A percentile compares a stretch with the other conserved stretches of the same genome.
phyloP scores from a whole-genome alignment of 2,888 invertebrate species.

The Stenolophus ochropezus region DNA sequence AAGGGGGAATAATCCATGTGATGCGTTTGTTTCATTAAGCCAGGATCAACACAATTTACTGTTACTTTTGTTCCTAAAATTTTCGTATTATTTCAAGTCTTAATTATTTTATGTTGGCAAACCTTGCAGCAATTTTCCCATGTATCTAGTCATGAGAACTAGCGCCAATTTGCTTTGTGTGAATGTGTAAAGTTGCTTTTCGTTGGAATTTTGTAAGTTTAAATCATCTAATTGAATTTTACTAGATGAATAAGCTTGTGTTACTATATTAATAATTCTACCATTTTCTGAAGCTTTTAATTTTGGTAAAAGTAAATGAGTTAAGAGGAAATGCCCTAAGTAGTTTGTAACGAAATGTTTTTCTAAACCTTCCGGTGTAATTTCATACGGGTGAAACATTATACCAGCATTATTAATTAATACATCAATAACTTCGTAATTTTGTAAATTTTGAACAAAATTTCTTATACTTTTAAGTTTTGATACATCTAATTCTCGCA shows the following conservation, averaged over 20 bases:
- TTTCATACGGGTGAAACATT: constrained; percentile 76
- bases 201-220: constrained; percentile 72
- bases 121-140: constrained; percentile 77
- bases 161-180: constrained; percentile 80
- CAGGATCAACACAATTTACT: constrained; percentile 83
- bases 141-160: constrained; percentile 78
- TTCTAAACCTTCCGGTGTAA: constrained; percentile 81
- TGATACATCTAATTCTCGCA: constrained; percentile 78
- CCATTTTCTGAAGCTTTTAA: constrained; percentile 76
- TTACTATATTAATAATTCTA: constrained; percentile 79
- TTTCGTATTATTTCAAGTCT: neutral
- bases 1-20: constrained; percentile 77
- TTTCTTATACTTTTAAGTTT: constrained; percentile 77
- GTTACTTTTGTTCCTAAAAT: constrained; percentile 78
- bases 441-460: constrained; percentile 74
- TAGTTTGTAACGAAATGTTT: constrained; percentile 82
- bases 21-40: constrained; percentile 79
- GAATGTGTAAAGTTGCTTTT: constrained; percentile 72
- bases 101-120: constrained; percentile 63
- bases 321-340: constrained; percentile 80
- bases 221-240: constrained; percentile 79
- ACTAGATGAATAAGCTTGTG: constrained; percentile 77
- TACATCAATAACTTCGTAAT: constrained; percentile 78
- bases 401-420: constrained; percentile 84
- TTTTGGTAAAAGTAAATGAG: constrained; percentile 78